Conservation (phyloP, 1,140 invertebrate species). For the Maniola jurtina region DNA sequence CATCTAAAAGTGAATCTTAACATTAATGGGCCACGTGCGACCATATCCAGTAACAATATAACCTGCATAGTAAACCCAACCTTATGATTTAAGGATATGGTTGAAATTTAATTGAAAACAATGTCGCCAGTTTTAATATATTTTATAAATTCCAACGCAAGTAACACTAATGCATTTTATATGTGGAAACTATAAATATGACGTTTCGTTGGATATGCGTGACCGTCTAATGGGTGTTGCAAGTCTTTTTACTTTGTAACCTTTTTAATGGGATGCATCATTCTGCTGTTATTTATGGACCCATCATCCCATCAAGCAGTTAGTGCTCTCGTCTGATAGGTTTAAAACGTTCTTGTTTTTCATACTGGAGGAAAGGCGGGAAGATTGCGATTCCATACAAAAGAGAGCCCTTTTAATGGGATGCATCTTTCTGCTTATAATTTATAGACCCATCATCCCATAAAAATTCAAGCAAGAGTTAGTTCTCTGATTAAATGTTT, state of each 20-base stretch:
- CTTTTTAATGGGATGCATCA: conserved; percentile 16
- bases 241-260: conserved; percentile 19
- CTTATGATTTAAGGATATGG: conserved; percentile 10
- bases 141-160: conserved; percentile 39
- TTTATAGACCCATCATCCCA: too few relatives aligned
- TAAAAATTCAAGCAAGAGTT: too few relatives aligned
- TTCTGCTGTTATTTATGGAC: conserved; percentile 10
- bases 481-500: too few relatives aligned
- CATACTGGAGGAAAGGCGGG: too few relatives aligned
- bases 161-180: conserved; percentile 48
- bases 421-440: too few relatives aligned
- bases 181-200: conserved; percentile 49
- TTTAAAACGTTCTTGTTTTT: too few relatives aligned
- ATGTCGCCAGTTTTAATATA: conserved; percentile 32
- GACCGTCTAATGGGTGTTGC: conserved; percentile 29
- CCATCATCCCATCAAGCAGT: neutral
- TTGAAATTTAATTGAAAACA: conserved; percentile 15
- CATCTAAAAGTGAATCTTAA: conserved; percentile 34
- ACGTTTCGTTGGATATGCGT: conserved; percentile 36
- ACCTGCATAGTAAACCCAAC: conserved; percentile 18
- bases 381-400: too few relatives aligned
- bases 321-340: neutral
- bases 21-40: conserved; percentile 45
- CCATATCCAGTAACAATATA: conserved; percentile 31
- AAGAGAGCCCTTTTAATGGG: too few relatives aligned